A percentile compares a stretch with the other conserved stretches of the same genome.
Evolutionary conservation across 1,140 invertebrate species (phyloP).

Genomic region (Lutraria rhynchaena): DNA sequence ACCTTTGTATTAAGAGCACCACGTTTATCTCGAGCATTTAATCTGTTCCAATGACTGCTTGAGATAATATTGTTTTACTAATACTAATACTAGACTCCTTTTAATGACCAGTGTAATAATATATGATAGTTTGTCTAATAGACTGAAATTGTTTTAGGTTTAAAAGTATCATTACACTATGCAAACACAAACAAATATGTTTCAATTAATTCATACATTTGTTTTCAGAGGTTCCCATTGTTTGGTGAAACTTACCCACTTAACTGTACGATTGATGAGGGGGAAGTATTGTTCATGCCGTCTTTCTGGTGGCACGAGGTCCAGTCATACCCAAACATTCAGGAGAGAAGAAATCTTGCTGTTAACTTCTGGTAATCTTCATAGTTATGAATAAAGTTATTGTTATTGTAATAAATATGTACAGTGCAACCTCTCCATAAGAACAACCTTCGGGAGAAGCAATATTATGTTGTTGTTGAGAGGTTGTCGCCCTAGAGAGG

Average conservation of each 20-base stretch:
- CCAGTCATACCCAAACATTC: slow-evolving; percentile 72
- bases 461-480: background rate
- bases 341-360: slow-evolving; percentile 74
- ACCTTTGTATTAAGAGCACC: too few species aligned
- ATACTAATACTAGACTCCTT: too few species aligned
- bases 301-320: slow-evolving; percentile 81
- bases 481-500: background rate
- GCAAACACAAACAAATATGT: too few species aligned
- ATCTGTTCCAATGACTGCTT: too few species aligned
- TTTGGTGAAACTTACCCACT: slow-evolving; percentile 74
- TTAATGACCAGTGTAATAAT: too few species aligned
- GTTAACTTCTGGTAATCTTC: slow-evolving; percentile 78
- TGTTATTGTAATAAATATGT: background rate
- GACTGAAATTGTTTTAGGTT: too few species aligned
- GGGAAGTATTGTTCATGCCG: slow-evolving; percentile 79
- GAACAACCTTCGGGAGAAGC: background rate
- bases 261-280: slow-evolving; percentile 77
- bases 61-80: too few species aligned
- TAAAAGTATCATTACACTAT: too few species aligned
- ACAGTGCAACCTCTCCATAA: background rate
- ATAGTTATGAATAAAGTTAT: slow-evolving; percentile 16
- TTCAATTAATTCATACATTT: background rate
- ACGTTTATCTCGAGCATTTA: too few species aligned
- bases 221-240: slow-evolving; percentile 76
- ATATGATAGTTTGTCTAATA: too few species aligned